Evolutionary conservation across 1,140 invertebrate species (phyloP).

Genomic region (Cydia amplana): DNA sequence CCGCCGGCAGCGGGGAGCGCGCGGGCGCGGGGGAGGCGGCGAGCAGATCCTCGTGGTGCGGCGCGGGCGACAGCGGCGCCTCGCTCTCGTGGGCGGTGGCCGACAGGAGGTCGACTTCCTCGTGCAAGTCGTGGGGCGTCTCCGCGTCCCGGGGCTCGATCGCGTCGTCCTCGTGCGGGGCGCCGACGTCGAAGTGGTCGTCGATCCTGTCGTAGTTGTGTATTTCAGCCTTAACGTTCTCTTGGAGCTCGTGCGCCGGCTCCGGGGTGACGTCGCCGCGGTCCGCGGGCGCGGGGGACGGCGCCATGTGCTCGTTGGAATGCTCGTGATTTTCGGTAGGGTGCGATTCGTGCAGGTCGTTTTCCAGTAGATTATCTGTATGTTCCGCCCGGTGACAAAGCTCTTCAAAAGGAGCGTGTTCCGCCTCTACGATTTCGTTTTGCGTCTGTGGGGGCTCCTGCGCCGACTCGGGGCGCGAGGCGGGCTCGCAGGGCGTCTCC

Average conservation of each 20-base stretch:
- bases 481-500: constrained; percentile 52
- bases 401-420: constrained; percentile 19
- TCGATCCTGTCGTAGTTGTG: constrained; percentile 49
- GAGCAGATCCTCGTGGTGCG: constrained; percentile 43
- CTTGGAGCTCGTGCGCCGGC: constrained; percentile 42
- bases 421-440: constrained; percentile 31
- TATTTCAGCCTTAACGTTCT: constrained; percentile 55
- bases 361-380: constrained; percentile 17
- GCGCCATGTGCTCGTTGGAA: constrained; percentile 37
- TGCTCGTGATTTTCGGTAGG: not conserved
- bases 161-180: not conserved
- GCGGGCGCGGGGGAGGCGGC: constrained; percentile 36
- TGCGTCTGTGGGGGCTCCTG: constrained; percentile 29
- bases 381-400: constrained; percentile 44
- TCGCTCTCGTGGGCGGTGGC: not conserved
- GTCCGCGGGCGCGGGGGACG: constrained; percentile 38
- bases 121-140: not conserved
- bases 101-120: not conserved
- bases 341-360: constrained; percentile 19
- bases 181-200: constrained; percentile 25
- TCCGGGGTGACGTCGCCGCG: constrained; percentile 41
- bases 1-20: constrained; percentile 36
- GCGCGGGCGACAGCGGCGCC: constrained; percentile 44
- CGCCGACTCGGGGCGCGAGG: constrained; percentile 40
- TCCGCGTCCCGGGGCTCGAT: constrained; percentile 4